Percentiles rank a stretch among this genome's conserved stretches.
These are phyloP conservation scores for Mesoclemmys tuberculata DNA, from an alignment of 2,113 vertebrate species.

Conservation along the genomic window DNA sequence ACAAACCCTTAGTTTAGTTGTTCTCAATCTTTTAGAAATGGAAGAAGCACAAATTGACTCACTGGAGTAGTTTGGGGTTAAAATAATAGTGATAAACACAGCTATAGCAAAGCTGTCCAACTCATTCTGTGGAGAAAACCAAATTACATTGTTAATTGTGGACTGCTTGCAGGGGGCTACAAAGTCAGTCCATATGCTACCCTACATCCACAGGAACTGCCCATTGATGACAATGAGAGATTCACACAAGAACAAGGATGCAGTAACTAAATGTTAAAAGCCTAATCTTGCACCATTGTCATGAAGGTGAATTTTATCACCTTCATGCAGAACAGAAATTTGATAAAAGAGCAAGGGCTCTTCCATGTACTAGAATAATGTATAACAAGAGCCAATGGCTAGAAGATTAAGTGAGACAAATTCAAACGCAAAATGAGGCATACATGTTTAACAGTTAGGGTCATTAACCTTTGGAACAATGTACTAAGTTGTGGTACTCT, in stretches of 20 bases:
- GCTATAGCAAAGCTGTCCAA: background rate
- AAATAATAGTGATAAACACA: background rate
- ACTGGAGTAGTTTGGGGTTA: background rate
- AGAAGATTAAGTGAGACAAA: background rate
- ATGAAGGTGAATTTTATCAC: background rate
- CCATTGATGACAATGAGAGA: background rate
- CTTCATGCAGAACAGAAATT: background rate
- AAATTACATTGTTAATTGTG: background rate
- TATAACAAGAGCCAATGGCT: background rate
- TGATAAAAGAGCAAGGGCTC: background rate
- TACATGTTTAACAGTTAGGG: background rate
- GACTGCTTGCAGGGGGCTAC: background rate
- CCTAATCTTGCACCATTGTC: background rate
- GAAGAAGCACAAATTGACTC: background rate
- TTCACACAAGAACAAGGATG: background rate
- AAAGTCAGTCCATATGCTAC: background rate
- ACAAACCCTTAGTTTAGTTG: background rate
- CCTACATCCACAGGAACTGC: background rate
- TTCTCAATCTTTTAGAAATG: background rate
- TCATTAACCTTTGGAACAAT: background rate
- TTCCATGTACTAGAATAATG: background rate
- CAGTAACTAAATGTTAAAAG: constrained; percentile 13
- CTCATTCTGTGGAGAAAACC: background rate
- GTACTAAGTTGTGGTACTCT: background rate
- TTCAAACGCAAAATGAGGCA: background rate